These are phyloP conservation scores for Paramisgurnus dabryanus DNA, from an alignment of 2,113 vertebrate species.

Conservation along the genomic window DNA sequence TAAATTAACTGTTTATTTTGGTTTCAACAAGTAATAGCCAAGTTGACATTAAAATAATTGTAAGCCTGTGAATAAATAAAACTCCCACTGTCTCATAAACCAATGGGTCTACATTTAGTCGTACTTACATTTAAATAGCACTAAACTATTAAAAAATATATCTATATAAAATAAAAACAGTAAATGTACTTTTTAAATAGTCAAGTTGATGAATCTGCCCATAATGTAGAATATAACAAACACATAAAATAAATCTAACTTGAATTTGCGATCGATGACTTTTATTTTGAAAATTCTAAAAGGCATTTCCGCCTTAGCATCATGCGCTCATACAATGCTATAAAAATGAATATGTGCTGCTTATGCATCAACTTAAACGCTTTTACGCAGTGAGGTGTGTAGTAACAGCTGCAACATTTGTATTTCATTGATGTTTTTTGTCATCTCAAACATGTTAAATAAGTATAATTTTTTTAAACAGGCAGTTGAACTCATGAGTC, in stretches of 20 bases:
- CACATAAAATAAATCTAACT: background rate
- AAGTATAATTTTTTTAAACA: background rate
- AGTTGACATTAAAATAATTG: too few species aligned
- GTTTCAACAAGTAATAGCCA: background rate
- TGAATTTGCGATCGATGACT: background rate
- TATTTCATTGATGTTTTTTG: background rate
- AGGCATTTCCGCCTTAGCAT: background rate
- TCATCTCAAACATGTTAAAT: background rate
- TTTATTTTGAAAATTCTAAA: background rate
- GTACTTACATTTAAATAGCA: too few species aligned
- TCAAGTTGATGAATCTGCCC: too few species aligned
- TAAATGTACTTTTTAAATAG: too few species aligned
- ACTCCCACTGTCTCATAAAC: too few species aligned
- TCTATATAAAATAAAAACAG: too few species aligned
- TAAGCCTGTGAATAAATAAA: too few species aligned
- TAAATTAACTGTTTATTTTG: background rate
- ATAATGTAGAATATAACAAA: background rate
- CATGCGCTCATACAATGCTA: background rate
- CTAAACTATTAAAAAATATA: too few species aligned
- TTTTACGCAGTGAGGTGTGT: background rate
- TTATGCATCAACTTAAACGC: background rate
- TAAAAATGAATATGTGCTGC: background rate
- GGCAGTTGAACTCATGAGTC: slow-evolving; percentile 6
- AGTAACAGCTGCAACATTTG: background rate
- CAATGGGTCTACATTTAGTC: too few species aligned